These are phyloP conservation scores for Anthonomus grandis DNA, from an alignment of 1,140 invertebrate species.

Conservation along the genomic window DNA sequence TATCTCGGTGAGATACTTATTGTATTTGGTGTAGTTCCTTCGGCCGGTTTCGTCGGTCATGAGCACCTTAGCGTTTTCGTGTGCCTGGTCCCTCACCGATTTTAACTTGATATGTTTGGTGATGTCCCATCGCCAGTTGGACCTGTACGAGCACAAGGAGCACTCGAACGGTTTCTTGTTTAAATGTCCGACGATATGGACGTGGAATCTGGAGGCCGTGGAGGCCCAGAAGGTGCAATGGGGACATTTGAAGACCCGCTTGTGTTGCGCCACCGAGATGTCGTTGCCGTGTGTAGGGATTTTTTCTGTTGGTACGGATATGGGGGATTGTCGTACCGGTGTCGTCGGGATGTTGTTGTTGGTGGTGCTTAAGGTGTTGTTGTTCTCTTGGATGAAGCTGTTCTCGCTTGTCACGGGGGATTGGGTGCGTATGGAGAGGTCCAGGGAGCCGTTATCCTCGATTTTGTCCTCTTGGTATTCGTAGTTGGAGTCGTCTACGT, in stretches of 20 bases:
- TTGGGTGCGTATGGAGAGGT: conserved; percentile 43
- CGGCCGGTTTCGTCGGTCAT: conserved; percentile 89
- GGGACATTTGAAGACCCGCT: conserved; percentile 79
- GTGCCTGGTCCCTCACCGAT: conserved; percentile 74
- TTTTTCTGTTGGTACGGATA: conserved; percentile 38
- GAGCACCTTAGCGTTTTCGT: conserved; percentile 74
- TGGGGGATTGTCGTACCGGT: conserved; percentile 19
- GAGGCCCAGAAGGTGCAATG: conserved; percentile 88
- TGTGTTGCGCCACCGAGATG: conserved; percentile 46
- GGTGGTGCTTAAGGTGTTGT: conserved; percentile 13
- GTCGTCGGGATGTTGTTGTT: conserved; percentile 11
- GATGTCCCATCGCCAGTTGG: conserved; percentile 95
- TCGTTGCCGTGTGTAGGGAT: conserved; percentile 49
- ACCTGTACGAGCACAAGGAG: conserved; percentile 87
- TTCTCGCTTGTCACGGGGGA: conserved; percentile 43
- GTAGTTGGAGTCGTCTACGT: conserved; percentile 48
- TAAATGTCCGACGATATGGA: conserved; percentile 87
- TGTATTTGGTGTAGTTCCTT: conserved; percentile 89
- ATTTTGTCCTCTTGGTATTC: conserved; percentile 40
- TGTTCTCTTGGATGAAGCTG: conserved; percentile 36
- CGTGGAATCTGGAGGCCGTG: conserved; percentile 87
- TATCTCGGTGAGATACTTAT: conserved; percentile 78
- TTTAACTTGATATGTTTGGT: conserved; percentile 93
- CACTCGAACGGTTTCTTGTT: conserved; percentile 94
- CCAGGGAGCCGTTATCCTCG: conserved; percentile 41